Evolutionary conservation across 2,888 invertebrate genomes (phyloP).

Genomic region (Lutraria lutraria): DNA sequence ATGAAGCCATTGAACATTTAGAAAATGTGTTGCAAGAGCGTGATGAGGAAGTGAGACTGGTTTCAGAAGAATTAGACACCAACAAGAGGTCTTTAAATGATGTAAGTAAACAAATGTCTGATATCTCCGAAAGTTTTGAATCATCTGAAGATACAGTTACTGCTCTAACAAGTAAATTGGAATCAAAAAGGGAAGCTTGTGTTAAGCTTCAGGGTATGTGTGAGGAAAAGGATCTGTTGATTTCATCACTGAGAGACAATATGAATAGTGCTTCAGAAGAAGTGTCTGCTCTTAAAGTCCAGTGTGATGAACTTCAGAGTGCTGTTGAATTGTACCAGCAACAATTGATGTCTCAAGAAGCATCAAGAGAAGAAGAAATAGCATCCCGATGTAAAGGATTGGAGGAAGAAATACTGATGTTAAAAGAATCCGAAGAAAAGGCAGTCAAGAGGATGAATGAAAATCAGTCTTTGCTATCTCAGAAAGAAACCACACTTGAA

Average conservation of each 20-base stretch:
- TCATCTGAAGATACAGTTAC: slow-evolving; percentile 42
- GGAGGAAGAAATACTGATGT: background rate
- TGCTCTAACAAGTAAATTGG: slow-evolving; percentile 45
- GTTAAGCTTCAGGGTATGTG: slow-evolving; percentile 61
- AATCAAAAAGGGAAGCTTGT: slow-evolving; percentile 60
- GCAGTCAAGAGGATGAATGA: background rate
- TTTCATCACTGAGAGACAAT: slow-evolving; percentile 57
- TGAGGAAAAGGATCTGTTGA: slow-evolving; percentile 60
- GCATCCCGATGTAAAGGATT: background rate
- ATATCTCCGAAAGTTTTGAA: slow-evolving; percentile 31
- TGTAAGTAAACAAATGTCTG: slow-evolving; percentile 18
- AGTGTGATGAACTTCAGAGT: slow-evolving; percentile 46
- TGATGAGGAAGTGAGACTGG: slow-evolving; percentile 56
- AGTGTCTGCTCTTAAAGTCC: slow-evolving; percentile 31
- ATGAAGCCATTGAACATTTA: slow-evolving; percentile 46
- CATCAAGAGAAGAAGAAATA: slow-evolving; percentile 19
- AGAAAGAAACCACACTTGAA: slow-evolving; percentile 38
- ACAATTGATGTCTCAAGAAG: slow-evolving; percentile 38
- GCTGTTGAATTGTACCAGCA: slow-evolving; percentile 56
- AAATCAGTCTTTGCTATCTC: background rate
- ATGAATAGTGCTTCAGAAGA: slow-evolving; percentile 43
- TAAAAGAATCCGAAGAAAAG: slow-evolving; percentile 21
- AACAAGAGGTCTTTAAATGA: slow-evolving; percentile 28
- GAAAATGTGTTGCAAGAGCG: slow-evolving; percentile 66
- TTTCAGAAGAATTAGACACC: slow-evolving; percentile 44